These are phyloP conservation scores for Gymnocypris eckloni DNA, from an alignment of 2,797 vertebrate species.

Conservation along the genomic window DNA sequence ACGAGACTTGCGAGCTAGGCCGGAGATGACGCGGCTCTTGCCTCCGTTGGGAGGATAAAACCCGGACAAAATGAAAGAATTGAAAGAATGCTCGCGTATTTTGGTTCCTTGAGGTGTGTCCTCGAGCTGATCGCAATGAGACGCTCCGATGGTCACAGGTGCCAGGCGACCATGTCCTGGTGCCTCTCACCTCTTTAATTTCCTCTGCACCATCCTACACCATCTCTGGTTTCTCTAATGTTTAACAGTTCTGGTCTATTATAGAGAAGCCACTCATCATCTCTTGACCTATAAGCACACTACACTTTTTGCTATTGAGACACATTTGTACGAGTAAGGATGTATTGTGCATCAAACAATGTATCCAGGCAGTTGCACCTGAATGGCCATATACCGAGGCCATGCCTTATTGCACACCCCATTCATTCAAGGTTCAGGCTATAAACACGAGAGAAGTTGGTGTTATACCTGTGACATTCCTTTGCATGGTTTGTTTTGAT, in stretches of 20 bases:
- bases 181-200: neutral
- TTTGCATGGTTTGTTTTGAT: neutral
- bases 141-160: constrained; percentile 24
- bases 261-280: neutral
- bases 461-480: constrained; percentile 1
- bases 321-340: neutral
- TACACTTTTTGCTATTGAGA: neutral
- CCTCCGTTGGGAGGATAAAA: neutral
- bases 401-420: neutral
- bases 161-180: neutral
- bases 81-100: constrained; percentile 15
- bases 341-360: constrained; percentile 2
- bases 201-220: neutral
- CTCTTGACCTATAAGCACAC: neutral
- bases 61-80: neutral
- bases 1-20: neutral
- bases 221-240: neutral
- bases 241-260: neutral
- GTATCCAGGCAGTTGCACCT: neutral
- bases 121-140: neutral
- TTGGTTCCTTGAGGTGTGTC: constrained; percentile 41
- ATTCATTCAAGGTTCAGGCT: neutral
- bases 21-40: neutral
- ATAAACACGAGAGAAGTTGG: neutral
- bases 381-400: neutral